Base-by-base conservation (phyloP, 2,797 vertebrate species). In the Momotus momota region DNA sequence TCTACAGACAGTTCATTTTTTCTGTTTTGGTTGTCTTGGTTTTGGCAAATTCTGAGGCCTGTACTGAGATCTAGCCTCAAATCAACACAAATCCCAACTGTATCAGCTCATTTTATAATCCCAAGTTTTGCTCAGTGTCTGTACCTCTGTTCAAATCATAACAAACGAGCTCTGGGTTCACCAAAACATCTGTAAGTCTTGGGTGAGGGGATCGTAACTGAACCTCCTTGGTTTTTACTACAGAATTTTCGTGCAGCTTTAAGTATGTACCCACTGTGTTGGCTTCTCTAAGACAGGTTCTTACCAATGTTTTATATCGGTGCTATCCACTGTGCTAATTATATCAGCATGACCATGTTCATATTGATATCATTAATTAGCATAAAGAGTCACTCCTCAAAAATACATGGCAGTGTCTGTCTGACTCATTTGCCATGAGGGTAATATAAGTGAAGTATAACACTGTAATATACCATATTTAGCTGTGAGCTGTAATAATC, bases 301-400 rank as follows among this genome's bases (percentile, higher is more conserved):
- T 94, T 97, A 94, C 95, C 77, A 66, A 86, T 92, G 29, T 97
- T 97, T 97, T 97, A 51, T 94, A 84, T 40, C 74, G 64, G 22
- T 79, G 60, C 41, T 60, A 88, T 96, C 75, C 74, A 78, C 88
- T 91, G 64, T 51, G 77, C 81, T 97, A 97, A 97, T 98, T 98
- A 98, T 94, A 97, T 92, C 84, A 92, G 85, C 90, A 95, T 91
- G 96, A 95, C 90, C 88, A 93, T 94, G 89, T 97, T 96, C 96
- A 97, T 98, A 97, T 97, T 97, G 31, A 97, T 97, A 97, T 96
- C 96, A 97, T 98, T 97, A 97, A 97, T 98, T 98, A 98, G 93
- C 95, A 95, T 91, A 97, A 98, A 97, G 92, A 97, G 95, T 97
- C 96, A 97, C 96, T 98, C 93, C 95, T 97, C 96, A 97, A 97